Conservation (phyloP, 2,888 invertebrate species). For the Melinaea menophilus region DNA sequence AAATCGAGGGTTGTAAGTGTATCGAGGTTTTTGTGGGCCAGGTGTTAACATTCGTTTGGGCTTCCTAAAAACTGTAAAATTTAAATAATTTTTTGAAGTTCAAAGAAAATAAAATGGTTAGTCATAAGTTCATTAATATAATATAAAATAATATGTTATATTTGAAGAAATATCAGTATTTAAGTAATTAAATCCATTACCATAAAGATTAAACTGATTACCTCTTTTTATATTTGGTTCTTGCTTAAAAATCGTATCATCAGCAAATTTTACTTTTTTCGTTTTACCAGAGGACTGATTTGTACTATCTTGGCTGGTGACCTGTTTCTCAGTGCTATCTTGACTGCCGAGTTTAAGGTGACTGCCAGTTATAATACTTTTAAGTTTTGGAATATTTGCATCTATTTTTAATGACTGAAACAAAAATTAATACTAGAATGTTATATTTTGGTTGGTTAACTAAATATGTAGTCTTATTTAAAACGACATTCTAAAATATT, state of each 20-base stretch:
- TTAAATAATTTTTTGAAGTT: background rate
- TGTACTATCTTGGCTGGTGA: conserved; percentile 58
- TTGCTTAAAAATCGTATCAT: conserved; percentile 62
- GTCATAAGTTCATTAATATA: background rate
- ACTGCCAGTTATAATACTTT: conserved; percentile 62
- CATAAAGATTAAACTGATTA: conserved; percentile 31
- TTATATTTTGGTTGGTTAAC: too few species aligned
- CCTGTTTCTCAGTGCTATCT: conserved; percentile 66
- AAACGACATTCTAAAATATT: background rate
- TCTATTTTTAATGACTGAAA: conserved; percentile 57
- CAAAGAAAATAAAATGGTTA: background rate
- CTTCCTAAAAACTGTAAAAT: conserved; percentile 59
- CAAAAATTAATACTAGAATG: background rate
- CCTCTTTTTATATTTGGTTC: conserved; percentile 56
- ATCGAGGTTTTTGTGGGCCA: conserved; percentile 61
- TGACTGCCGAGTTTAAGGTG: conserved; percentile 56
- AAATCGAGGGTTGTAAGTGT: conserved; percentile 61
- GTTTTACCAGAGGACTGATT: conserved; percentile 46
- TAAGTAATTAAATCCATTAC: background rate
- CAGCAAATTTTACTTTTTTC: conserved; percentile 67
- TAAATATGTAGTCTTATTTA: background rate
- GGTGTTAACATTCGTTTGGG: conserved; percentile 72
- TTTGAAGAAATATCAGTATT: conserved; percentile 3
- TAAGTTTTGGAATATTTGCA: conserved; percentile 52
- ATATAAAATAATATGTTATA: conserved; percentile 3